Evolutionary conservation across 2,888 invertebrate species (phyloP), one percentile per base, ranked within the genome.

Genomic region (Agrotis segetum): DNA sequence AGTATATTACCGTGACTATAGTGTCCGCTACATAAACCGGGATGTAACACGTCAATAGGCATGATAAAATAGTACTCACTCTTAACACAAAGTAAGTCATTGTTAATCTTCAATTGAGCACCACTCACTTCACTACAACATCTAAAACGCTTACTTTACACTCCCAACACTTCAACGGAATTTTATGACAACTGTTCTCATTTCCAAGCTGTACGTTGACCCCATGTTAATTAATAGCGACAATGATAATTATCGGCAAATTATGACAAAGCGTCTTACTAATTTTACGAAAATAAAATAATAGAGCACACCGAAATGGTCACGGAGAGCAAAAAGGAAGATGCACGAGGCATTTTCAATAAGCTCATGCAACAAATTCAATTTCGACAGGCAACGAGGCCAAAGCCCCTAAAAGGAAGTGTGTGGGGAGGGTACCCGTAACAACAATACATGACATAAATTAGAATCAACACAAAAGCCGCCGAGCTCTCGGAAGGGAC

Each of bases 361-460:
- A 90, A 91, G 90, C 88, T 90, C 92, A 88, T 93, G 94, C 94
- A 93, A 92, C 94, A 93, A 94, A 95, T 93, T 93, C 91, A 92
- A 94, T 92, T 92, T 91, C 88, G 89, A 90, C 90, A 87, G 85
- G 83, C 85, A 91, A 83, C 87, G 89, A 89, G 89, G 88, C 90
- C 92, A 86, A 88, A 92, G 93, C 91, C 95, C 94, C 92, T 88
- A 90, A 89, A 92, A 93, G 93, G 94, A 94, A 93, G 92, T 91
- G 92, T 93, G 95, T 93, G 94, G 95, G 94, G 95, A 93, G 94
- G 92, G 94, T 90, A 90, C 91, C 89, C 89, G 88, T 88, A 90
- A 88, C 89, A 92, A 95, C 95, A 95, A 96, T 95, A 91, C 95
- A 93, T 92, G 92, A 96, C 95, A 96, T 96, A 96, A 96, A 96